phyloP scores from a whole-genome alignment of 1,140 invertebrate species.

The Psilanteris sp. region DNA sequence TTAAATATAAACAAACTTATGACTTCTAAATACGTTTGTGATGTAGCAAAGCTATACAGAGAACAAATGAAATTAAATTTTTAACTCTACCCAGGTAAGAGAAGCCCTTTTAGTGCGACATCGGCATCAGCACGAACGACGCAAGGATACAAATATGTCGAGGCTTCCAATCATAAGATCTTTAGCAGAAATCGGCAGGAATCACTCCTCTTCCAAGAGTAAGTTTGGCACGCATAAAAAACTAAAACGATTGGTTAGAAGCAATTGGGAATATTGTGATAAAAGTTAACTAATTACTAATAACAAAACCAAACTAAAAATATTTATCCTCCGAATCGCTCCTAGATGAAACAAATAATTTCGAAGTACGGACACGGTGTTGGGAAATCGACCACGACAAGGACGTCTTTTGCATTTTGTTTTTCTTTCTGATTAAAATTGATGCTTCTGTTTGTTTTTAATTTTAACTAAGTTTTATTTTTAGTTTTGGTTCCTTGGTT shows the following conservation, averaged over 20 bases:
- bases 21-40: too few relatives aligned
- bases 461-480: too few relatives aligned
- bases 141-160: slow-evolving; percentile 89
- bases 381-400: slow-evolving; percentile 31
- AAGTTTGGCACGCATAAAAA: slow-evolving; percentile 79
- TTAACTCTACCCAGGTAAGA: slow-evolving; percentile 80
- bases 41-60: too few relatives aligned
- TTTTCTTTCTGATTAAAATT: slow-evolving; percentile 19
- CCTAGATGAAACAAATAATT: slow-evolving; percentile 20
- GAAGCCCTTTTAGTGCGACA: slow-evolving; percentile 94
- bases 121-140: slow-evolving; percentile 95
- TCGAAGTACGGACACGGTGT: slow-evolving; percentile 45
- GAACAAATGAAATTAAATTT: too few relatives aligned
- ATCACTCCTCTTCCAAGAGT: slow-evolving; percentile 97
- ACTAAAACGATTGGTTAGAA: slow-evolving; percentile 2
- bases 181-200: slow-evolving; percentile 96
- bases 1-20: too few relatives aligned
- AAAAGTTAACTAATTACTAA: background rate
- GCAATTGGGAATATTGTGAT: slow-evolving; percentile 1
- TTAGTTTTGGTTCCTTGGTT: slow-evolving; percentile 34
- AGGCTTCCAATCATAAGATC: slow-evolving; percentile 96
- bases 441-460: too few relatives aligned
- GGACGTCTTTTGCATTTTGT: slow-evolving; percentile 45
- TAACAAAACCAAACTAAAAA: slow-evolving; percentile 41
- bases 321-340: too few relatives aligned